phyloP scores from a whole-genome alignment of 2,888 invertebrate species.

The Agrochola lychnidis region DNA sequence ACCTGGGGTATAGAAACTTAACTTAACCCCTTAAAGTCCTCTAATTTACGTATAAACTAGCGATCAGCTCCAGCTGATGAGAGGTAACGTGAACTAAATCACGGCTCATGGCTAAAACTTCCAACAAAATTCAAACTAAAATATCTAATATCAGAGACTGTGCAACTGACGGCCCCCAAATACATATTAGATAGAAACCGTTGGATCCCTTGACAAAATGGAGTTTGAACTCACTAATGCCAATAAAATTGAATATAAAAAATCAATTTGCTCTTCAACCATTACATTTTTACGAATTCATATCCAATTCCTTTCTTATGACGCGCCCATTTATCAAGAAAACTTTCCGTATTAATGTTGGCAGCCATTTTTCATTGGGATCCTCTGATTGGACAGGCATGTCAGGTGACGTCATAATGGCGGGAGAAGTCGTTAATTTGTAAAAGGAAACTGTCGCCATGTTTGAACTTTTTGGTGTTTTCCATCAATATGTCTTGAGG shows the following conservation, averaged over 20 bases:
- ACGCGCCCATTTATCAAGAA: slow-evolving; percentile 75
- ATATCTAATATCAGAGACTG: slow-evolving; percentile 38
- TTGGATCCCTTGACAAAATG: slow-evolving; percentile 38
- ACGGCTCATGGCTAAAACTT: slow-evolving; percentile 40
- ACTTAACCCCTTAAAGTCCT: slow-evolving; percentile 49
- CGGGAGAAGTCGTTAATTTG: slow-evolving; percentile 73
- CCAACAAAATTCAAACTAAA: slow-evolving; percentile 58
- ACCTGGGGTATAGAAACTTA: slow-evolving; percentile 30
- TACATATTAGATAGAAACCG: slow-evolving; percentile 40
- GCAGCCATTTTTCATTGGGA: slow-evolving; percentile 79
- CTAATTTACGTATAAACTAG: slow-evolving; percentile 58
- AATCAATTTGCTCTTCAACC: slow-evolving; percentile 56
- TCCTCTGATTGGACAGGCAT: slow-evolving; percentile 77
- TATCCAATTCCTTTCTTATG: slow-evolving; percentile 73
- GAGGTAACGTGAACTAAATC: slow-evolving; percentile 49
- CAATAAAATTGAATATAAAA: slow-evolving; percentile 57
- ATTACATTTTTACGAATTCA: slow-evolving; percentile 60
- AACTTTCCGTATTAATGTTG: slow-evolving; percentile 73
- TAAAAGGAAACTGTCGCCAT: slow-evolving; percentile 54
- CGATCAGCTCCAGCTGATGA: slow-evolving; percentile 52
- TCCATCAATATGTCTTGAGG: slow-evolving; percentile 54
- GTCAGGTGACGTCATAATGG: slow-evolving; percentile 77
- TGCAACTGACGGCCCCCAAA: slow-evolving; percentile 40
- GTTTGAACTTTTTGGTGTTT: slow-evolving; percentile 58
- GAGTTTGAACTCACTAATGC: slow-evolving; percentile 53